phyloP scores from a whole-genome alignment of 2,888 invertebrate genomes.

The Stenodera caucasica region DNA sequence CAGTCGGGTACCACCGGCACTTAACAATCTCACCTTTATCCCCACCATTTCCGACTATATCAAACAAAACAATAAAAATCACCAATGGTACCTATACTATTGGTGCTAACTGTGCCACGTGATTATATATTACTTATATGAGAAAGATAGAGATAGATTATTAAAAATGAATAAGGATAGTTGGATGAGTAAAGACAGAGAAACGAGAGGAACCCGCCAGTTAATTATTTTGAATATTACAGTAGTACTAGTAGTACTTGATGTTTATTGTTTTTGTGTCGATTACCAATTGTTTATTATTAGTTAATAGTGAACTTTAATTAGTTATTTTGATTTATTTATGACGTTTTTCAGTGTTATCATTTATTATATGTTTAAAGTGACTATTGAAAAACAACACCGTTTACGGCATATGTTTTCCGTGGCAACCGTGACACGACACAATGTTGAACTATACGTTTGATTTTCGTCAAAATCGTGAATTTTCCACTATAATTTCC shows the following conservation, averaged over 20 bases:
- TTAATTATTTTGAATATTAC: slow-evolving; percentile 1
- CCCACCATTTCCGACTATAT: neutral
- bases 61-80: slow-evolving; percentile 1
- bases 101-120: slow-evolving; percentile 1
- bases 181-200: neutral
- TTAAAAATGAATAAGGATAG: neutral
- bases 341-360: neutral
- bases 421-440: neutral
- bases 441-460: neutral
- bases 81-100: neutral
- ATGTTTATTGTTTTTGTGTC: neutral
- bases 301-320: neutral
- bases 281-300: neutral
- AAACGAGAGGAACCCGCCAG: slow-evolving; percentile 2
- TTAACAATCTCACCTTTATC: neutral
- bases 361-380: neutral
- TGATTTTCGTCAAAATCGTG: neutral
- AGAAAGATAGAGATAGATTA: neutral
- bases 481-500: neutral
- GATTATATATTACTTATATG: neutral
- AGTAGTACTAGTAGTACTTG: neutral
- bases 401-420: slow-evolving; percentile 1
- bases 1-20: neutral
- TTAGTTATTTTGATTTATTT: neutral
- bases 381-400: slow-evolving; percentile 1